A percentile compares a stretch with the other conserved stretches of the same genome.
phyloP scores from a whole-genome alignment of 2,113 vertebrate species.

The Megaptera novaeangliae region DNA sequence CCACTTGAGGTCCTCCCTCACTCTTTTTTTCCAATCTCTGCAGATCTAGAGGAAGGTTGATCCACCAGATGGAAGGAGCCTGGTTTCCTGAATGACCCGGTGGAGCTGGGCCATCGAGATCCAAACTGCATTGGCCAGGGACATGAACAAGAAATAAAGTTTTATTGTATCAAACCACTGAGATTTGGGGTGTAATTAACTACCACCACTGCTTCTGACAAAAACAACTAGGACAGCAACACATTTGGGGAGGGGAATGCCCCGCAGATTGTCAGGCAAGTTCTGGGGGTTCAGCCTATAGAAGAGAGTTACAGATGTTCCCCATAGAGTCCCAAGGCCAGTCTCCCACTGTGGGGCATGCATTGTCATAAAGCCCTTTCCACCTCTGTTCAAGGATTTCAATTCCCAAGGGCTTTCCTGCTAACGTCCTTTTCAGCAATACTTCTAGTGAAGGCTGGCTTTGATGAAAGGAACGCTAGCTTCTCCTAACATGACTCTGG shows the following conservation, averaged over 20 bases:
- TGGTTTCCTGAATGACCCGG: background rate
- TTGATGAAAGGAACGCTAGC: background rate
- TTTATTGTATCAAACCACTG: background rate
- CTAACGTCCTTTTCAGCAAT: background rate
- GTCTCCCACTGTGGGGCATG: background rate
- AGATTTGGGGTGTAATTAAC: background rate
- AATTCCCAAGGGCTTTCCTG: background rate
- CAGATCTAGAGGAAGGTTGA: background rate
- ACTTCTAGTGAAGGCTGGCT: background rate
- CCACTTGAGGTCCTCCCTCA: background rate
- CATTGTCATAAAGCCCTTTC: background rate
- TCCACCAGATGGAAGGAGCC: background rate
- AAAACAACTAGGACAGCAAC: background rate
- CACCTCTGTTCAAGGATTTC: background rate
- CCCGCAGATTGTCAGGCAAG: background rate
- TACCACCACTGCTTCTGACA: background rate
- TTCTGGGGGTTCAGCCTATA: background rate
- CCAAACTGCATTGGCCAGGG: background rate
- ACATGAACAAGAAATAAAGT: background rate
- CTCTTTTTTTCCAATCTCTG: background rate
- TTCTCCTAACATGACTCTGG: background rate
- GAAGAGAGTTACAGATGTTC: background rate
- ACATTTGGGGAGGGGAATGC: background rate
- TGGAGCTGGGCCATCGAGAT: background rate
- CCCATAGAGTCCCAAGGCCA: background rate